Conservation (phyloP, 2,113 vertebrate species). For the Girardinichthys multiradiatus region DNA sequence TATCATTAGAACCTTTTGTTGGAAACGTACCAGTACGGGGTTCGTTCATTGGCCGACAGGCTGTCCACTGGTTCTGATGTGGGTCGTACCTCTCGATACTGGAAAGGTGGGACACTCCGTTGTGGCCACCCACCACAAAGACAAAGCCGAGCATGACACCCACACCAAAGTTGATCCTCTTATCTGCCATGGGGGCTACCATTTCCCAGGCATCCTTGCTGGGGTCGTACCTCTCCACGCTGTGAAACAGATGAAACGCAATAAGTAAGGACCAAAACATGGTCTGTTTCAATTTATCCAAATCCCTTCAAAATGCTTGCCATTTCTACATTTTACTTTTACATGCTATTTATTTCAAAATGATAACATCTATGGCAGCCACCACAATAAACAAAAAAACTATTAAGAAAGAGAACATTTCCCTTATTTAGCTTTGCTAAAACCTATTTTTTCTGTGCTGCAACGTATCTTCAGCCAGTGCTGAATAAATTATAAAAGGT, state of each 20-base stretch:
- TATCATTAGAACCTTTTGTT: background rate
- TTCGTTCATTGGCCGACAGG: conserved; percentile 96
- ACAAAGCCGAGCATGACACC: conserved; percentile 98
- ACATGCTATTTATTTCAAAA: background rate
- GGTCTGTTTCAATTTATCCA: background rate
- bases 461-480: no score
- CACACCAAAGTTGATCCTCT: conserved; percentile 97
- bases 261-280: background rate
- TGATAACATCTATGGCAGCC: background rate
- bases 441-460: no score
- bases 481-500: no score
- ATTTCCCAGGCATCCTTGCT: conserved; percentile 97
- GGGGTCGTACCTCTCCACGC: conserved; percentile 95
- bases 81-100: conserved; percentile 98
- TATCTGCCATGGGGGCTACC: conserved; percentile 97
- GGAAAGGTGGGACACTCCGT: conserved; percentile 94
- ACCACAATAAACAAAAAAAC: background rate
- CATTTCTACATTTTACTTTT: background rate
- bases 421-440: background rate
- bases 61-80: conserved; percentile 98
- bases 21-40: conserved; percentile 90
- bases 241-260: conserved; percentile 54
- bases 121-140: conserved; percentile 97
- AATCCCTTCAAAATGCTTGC: background rate
- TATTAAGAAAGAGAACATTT: background rate